Base-by-base conservation (phyloP, 2,113 vertebrate species). In the Podiceps cristatus region DNA sequence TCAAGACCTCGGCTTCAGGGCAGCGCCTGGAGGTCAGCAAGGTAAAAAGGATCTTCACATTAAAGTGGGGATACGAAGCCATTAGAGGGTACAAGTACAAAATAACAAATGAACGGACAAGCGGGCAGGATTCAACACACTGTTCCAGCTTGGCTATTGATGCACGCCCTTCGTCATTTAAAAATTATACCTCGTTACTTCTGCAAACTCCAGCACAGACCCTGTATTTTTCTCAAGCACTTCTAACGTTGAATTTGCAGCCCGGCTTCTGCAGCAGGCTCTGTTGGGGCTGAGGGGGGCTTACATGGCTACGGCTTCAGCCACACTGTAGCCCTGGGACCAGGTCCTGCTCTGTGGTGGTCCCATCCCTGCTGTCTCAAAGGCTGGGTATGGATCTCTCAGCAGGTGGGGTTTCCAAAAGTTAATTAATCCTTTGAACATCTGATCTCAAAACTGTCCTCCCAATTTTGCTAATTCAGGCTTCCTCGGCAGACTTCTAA, bases 401-500 rank as follows among this genome's bases (percentile, higher is more conserved):
- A 60, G 90, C 58, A 79, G 58, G 42, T 69, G 31, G 4, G 12
- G 87, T 55, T 69, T 9, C 56, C 93, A 76, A 9, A 91, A 77
- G 49, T 86, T 95, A 68, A 95, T 91, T 79, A 88, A 80, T 92
- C 78, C 59, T 77, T 88, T 8, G 3, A 93, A 73, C 69, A 93
- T 85, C 74, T 74, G 66, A 95, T 90, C 91, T 94, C 78, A 83
- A 55, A 86, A 93, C 77, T 42, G 12, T 82, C 87, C 78, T 45
- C n/a, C 49, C n/a, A 35, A 27, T 88, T 91, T 62, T 69, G 55
- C 74, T 85, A 91, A 89, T 76, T 93, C 87, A 86, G 74, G 74
- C 53, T 69, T 94, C 67, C 86, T 94, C 31, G 0, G 67, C 84
- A 94, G 86, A 90, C 95, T 95, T 96, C 87, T 94, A 87, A 50